Conservation (phyloP, 1,140 invertebrate genomes). For the Ips nitidus region DNA sequence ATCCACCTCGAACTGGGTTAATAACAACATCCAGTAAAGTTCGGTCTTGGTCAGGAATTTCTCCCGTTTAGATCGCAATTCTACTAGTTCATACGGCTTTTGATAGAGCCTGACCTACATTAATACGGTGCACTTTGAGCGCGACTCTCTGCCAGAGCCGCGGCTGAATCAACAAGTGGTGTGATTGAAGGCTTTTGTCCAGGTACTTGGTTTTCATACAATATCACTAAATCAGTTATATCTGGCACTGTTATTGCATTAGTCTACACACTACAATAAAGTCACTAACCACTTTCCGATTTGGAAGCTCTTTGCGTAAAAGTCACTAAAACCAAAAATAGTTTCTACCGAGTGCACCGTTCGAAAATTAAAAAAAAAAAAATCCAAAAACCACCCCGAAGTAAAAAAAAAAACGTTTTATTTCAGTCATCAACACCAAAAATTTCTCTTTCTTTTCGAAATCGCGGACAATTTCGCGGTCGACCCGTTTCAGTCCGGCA, state of each 20-base stretch:
- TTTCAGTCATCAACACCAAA: slow-evolving; percentile 1
- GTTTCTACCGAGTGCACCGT: not conserved
- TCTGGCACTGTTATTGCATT: slow-evolving; percentile 10
- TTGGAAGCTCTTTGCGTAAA: not conserved
- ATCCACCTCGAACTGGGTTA: slow-evolving; percentile 49
- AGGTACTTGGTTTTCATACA: slow-evolving; percentile 10
- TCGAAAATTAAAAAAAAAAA: no score
- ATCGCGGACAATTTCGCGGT: not conserved
- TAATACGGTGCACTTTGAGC: no score
- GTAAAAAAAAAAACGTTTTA: no score
- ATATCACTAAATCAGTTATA: not conserved
- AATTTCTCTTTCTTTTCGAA: slow-evolving; percentile 6
- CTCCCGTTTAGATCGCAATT: not conserved
- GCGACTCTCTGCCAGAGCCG: not conserved
- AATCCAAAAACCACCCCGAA: no score
- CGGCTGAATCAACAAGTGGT: slow-evolving; percentile 13
- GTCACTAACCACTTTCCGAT: no score
- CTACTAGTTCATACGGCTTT: not conserved
- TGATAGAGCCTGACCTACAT: not conserved
- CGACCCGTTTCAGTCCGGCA: slow-evolving; percentile 6
- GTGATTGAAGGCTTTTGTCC: slow-evolving; percentile 3
- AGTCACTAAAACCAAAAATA: not conserved
- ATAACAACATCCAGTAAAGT: slow-evolving; percentile 42
- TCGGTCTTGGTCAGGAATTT: not conserved
- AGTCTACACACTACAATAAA: not conserved